Base-by-base conservation (phyloP, 2,888 invertebrate genomes). In the Agrochola macilenta region DNA sequence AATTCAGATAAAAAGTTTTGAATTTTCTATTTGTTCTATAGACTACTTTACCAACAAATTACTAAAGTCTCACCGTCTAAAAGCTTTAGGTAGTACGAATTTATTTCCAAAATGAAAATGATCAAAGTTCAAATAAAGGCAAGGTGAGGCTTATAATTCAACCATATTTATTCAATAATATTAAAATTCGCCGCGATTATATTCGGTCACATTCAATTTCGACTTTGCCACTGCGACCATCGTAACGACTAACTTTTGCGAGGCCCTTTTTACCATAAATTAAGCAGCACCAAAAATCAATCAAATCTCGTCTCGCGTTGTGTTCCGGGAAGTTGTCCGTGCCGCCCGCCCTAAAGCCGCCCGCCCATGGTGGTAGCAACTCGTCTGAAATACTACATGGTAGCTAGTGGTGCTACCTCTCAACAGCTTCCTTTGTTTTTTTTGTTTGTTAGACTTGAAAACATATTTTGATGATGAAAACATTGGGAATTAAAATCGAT, bases 241-340 rank as follows among this genome's bases (percentile, higher is more conserved):
- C 76, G 74, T 79, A 84, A 80, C 84, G 82, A 78, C 76, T 43
- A 83, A 83, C 74, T 78, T 85, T 78, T 58, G n/a, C 52, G 78
- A 52, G 68, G 70, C 52, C 70, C 68, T 74, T 86, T 83, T 86
- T 86, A 81, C 70, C 81, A 86, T 78, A 81, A 84, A 84, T 87
- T 74, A 78, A 77, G 69, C 52, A 82, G 69, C 58, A 30, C 60
- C 82, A 73, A 83, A 83, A 82, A 85, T 83, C 82, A 86, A 83
- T 84, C 84, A 79, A 80, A 71, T 70, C 65, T 83, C 74, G 57
- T 83, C 75, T 74, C 69, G 54, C 58, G 43, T 61, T 43, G 69
- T 69, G 86, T 79, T 78, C 74, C 26, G 23, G 54, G 58, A 85
- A 84, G 72, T 82, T 72, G 69, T 64, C 46, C 65, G 74, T 74